Base-by-base conservation (phyloP, 1,140 invertebrate species). In the Gerris buenoi region DNA sequence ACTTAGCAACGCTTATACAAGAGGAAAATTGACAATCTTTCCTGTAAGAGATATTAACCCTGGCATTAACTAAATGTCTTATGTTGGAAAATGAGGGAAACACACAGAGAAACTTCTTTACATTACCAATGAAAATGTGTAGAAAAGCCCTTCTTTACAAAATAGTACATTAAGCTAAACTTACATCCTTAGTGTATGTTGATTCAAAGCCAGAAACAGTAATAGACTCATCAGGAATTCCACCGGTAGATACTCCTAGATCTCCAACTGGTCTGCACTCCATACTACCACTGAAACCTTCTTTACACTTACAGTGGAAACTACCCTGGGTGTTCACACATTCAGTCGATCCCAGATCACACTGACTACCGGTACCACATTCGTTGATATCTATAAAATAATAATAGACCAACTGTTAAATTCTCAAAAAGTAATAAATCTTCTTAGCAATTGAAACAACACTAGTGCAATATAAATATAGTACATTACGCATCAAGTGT, bases 321-420 rank as follows among this genome's bases (percentile, higher is more conserved):
- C 92, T 90, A 63, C 95, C 95, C 46, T 88, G 85, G 25, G 88
- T 88, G 74, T 97, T 97, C 63, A 88, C 86, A 77, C 95, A 97
- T 77, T 93, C 88, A 0, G 94, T 95, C 2, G 90, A 95, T 2
- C 88, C 89, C 23, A 88, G 79, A 77, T 95, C 94, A 79, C 93
- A 95, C 75, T 93, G 90, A 71, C 88, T 89, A 71, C 88, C 89
- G 58, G 84, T 88, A 1, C 84, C 81, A 78, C 95, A 97, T 79
- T 97, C 95, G 72, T 97, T 94, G 46, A 96, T 87, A 77, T 97
- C 94, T 82, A 70, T 13, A 74, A 72, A 75, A 71, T 67, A 65
- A 67, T 67, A 69, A 64, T 63, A 68, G 64, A n/a, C n/a, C n/a
- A n/a, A n/a, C 62, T 67, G 28, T 27, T 23, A 67, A 29, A 67